Base-by-base conservation (phyloP, 2,113 vertebrate genomes). In the Oriolus oriolus region DNA sequence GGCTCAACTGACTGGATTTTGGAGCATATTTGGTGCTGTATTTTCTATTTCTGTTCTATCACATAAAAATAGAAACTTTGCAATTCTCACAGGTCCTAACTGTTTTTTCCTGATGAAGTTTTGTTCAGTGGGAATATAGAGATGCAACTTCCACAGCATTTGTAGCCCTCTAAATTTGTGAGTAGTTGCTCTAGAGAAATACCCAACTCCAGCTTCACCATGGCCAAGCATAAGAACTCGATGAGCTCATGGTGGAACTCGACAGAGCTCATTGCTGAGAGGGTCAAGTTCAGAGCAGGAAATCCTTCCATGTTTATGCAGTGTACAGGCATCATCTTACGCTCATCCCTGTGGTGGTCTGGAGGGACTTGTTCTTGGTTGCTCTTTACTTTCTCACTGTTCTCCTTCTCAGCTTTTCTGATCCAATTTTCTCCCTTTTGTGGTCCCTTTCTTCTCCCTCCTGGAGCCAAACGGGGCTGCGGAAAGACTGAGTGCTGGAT, bases 201-300 rank as follows among this genome's bases (percentile, higher is more conserved):
- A 37, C 21, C 12, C 45, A 35, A 9, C 26, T 75, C 33, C 15
- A 79, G 56, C 35, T 54, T 64, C 49, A 76, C 16, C 30, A 16
- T 37, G 31, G 52, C 45, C 56, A 63, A 42, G 35, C 21, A 31
- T 4, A 24, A 70, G 66, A 89, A 19, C 13, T 60, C 11, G 2
- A 4, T 53, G 69, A 65, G 15, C 53, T 69, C 16, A 1, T 9
- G 24, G 49, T 74, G 61, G 35, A 70, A 21, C 17, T 47, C 1
- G 0, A 4, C 22, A n/a, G 33, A 74, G 20, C 10, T 73, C 7
- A 0, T 12, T 24, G n/a, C 13, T 59, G 27, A 50, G 39, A 59
- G 5, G 4, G 26, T 21, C 26, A n/a, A 15, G 31, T 14, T 77
- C 64, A 66, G 39, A 82, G 44, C 13, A 68, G 31, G 45, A 52